Evolutionary conservation across 2,888 invertebrate genomes (phyloP), one percentile per base, ranked within the genome.

Genomic region (Rhagophthalmus giganteus): DNA sequence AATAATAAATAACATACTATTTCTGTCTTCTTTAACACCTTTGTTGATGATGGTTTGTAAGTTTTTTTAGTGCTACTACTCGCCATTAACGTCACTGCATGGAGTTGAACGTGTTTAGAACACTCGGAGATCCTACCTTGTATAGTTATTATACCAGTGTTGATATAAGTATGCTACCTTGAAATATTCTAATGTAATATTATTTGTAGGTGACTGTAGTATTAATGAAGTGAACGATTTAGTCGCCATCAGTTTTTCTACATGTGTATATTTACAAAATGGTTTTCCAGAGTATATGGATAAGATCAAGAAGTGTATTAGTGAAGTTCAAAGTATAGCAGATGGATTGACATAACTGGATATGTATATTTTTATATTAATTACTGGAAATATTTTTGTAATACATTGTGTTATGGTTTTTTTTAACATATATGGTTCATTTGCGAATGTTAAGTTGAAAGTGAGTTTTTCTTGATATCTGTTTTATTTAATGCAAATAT

Each of bases 121-220:
- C n/a, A n/a, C n/a, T n/a, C n/a, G n/a, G n/a, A n/a, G n/a, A n/a
- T n/a, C n/a, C n/a, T n/a, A n/a, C n/a, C n/a, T n/a, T n/a, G n/a
- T n/a, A n/a, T n/a, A n/a, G 26, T 59, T 57, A 48, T 40, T 11
- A 12, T 65, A 68, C 44, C 49, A 68, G 67, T 2, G 11, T 24
- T 24, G 8, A 24, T 24, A 6, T 24, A 8, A 24, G 24, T 24
- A 6, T n/a, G n/a, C 24, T 24, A 6, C 8, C 24, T 24, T 24
- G 8, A 24, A 24, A 24, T 24, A 24, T 8, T 24, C 5, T 5
- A 27, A 27, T 27, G 10, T 2, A 27, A 27, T 7, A 9, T 27
- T 25, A 24, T 2, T 37, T 37, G 6, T 12, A 25, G 24, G 7
- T 25, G 26, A 7, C 7, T 5, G 44, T 48, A 56, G 64, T 7